A percentile compares a stretch with the other conserved stretches of the same genome.
Evolutionary conservation across 2,797 vertebrate species (phyloP).

Genomic region (Malacoraja senta): DNA sequence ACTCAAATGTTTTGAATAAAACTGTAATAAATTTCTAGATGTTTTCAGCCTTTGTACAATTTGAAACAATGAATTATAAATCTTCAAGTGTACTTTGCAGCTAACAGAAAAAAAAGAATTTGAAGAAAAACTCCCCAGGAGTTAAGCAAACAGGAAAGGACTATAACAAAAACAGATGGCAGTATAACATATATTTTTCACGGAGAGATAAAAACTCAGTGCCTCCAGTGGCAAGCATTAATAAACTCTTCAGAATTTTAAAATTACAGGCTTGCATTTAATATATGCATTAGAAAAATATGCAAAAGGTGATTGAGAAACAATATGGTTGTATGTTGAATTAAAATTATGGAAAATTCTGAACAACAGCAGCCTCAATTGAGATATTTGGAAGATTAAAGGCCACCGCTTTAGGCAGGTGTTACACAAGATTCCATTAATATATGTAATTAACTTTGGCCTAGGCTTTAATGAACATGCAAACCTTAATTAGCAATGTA

Average conservation of each 20-base stretch:
- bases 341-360: constrained; percentile 45
- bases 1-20: constrained; percentile 70
- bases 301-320: constrained; percentile 46
- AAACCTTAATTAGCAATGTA: constrained; percentile 96
- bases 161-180: constrained; percentile 71
- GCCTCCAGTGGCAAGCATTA: constrained; percentile 62
- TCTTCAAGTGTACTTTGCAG: constrained; percentile 9
- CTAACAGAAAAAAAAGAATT: not conserved
- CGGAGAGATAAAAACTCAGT: constrained; percentile 60
- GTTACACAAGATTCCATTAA: constrained; percentile 93
- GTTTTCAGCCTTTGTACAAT: constrained; percentile 11
- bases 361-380: constrained; percentile 65
- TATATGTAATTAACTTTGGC: constrained; percentile 98
- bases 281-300: constrained; percentile 50
- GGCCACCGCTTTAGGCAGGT: constrained; percentile 87
- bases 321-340: constrained; percentile 42
- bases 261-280: constrained; percentile 52
- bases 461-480: constrained; percentile 97
- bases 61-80: constrained; percentile 18
- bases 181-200: constrained; percentile 67
- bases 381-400: constrained; percentile 85
- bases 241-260: constrained; percentile 58
- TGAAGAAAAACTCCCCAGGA: constrained; percentile 44
- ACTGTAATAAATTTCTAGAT: constrained; percentile 49
- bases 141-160: constrained; percentile 67